These are phyloP conservation scores for Cephus pulcher DNA, from an alignment of 2,888 invertebrate genomes.

Conservation along the genomic window DNA sequence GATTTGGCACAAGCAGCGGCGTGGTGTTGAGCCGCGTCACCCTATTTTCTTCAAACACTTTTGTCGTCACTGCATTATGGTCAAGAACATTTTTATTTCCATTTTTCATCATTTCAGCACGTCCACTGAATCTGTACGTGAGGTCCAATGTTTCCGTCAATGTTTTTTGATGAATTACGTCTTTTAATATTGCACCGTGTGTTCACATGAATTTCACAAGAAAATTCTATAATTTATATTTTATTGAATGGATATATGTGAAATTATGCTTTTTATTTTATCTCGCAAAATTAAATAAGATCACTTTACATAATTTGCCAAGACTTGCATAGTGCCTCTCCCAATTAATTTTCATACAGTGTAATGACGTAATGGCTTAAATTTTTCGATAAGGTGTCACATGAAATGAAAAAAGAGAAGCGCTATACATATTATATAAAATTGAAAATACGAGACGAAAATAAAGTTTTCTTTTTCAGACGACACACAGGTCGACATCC, in stretches of 20 bases:
- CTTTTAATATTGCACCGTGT: neutral
- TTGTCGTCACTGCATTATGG: neutral
- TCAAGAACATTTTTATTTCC: neutral
- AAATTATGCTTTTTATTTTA: neutral
- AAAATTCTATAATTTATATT: neutral
- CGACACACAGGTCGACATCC: slow-evolving; percentile 76
- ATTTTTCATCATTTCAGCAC: neutral
- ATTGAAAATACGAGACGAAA: neutral
- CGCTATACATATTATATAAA: neutral
- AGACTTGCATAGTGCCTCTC: slow-evolving; percentile 18
- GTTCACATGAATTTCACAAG: neutral
- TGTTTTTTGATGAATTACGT: neutral
- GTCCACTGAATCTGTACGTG: neutral
- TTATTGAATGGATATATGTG: neutral
- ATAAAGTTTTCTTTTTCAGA: slow-evolving; percentile 43
- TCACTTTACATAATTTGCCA: slow-evolving; percentile 11
- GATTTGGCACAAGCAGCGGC: neutral
- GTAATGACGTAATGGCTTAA: neutral
- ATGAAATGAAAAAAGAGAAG: neutral
- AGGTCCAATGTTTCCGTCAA: neutral
- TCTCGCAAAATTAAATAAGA: neutral
- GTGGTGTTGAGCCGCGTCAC: neutral
- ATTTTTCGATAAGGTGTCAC: neutral
- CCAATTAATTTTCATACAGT: slow-evolving; percentile 4
- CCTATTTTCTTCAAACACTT: neutral